phyloP scores from a whole-genome alignment of 2,888 invertebrate species.

The Meloe dianella region DNA sequence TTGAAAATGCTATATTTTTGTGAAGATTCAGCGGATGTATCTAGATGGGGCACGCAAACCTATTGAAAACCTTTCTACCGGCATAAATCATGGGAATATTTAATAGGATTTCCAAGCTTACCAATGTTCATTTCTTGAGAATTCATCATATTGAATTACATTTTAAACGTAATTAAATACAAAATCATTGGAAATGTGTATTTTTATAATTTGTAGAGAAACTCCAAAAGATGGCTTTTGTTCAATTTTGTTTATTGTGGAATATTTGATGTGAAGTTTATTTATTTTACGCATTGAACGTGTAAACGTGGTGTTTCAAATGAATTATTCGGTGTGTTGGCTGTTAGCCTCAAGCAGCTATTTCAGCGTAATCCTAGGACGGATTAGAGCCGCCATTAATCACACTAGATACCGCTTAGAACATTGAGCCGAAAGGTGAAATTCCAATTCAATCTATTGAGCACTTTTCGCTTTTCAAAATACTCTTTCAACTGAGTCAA shows the following conservation, averaged over 20 bases:
- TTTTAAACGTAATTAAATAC: constrained; percentile 13
- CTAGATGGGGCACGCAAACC: constrained; percentile 41
- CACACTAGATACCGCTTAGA: constrained; percentile 32
- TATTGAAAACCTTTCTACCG: constrained; percentile 40
- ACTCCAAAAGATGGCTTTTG: background rate
- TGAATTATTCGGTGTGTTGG: constrained; percentile 36
- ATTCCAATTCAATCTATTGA: constrained; percentile 26
- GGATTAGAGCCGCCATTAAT: constrained; percentile 38
- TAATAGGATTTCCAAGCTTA: constrained; percentile 43
- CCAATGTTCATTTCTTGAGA: constrained; percentile 33
- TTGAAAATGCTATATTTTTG: constrained; percentile 46
- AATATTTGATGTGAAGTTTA: background rate
- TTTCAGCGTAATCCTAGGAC: constrained; percentile 35
- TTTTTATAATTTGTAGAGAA: constrained; percentile 12
- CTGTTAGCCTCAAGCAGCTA: constrained; percentile 37
- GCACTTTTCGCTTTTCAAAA: constrained; percentile 22
- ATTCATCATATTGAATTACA: constrained; percentile 4
- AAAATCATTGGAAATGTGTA: background rate
- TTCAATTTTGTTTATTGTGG: background rate
- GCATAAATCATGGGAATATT: constrained; percentile 42
- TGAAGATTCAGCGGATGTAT: constrained; percentile 39
- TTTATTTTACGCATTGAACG: background rate
- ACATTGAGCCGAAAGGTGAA: constrained; percentile 35
- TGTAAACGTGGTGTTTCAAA: constrained; percentile 23
- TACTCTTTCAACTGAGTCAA: constrained; percentile 22